A percentile compares a stretch with the other conserved stretches of the same genome.
Evolutionary conservation across 2,888 invertebrate species (phyloP).

Genomic region (Orthosia gothica): DNA sequence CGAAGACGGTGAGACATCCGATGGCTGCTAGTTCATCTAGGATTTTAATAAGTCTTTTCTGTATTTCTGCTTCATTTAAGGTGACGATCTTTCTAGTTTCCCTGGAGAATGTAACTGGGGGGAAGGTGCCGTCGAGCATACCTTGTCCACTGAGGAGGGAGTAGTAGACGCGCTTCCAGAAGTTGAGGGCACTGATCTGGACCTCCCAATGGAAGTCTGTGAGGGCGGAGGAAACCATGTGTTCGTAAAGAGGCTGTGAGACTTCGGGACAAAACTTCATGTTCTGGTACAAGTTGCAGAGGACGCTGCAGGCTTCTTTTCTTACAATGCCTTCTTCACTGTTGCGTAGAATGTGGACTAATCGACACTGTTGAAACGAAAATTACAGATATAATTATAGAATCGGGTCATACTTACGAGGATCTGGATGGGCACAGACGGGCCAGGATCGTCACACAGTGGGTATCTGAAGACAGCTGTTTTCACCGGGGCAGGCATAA

Average conservation of each 20-base stretch:
- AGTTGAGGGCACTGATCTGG: conserved; percentile 93
- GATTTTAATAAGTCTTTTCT: conserved; percentile 92
- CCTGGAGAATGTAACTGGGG: conserved; percentile 95
- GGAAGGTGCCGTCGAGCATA: conserved; percentile 96
- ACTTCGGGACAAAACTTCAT: conserved; percentile 91
- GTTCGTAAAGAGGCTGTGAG: conserved; percentile 91
- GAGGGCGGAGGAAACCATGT: conserved; percentile 93
- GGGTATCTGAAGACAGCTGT: too few species aligned
- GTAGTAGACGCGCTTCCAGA: conserved; percentile 94
- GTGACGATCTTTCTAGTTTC: conserved; percentile 95
- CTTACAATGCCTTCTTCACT: conserved; percentile 96
- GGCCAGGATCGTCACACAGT: too few species aligned
- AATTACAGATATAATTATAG: conserved; percentile 29
- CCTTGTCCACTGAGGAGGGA: conserved; percentile 94
- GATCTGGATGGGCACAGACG: too few species aligned
- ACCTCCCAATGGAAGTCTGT: conserved; percentile 96
- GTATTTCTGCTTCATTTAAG: conserved; percentile 93
- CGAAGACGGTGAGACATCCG: conserved; percentile 94
- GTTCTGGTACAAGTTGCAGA: conserved; percentile 93
- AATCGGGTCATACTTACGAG: background rate
- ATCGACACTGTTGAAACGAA: conserved; percentile 82
- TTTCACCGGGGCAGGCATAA: too few species aligned
- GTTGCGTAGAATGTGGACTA: conserved; percentile 91
- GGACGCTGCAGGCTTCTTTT: conserved; percentile 93
- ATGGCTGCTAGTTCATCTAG: conserved; percentile 93